Evolutionary conservation across 23 tunicate genomes (phyloP), one percentile per base, ranked within the genome.

Genomic region (Trididemnum clinides): DNA sequence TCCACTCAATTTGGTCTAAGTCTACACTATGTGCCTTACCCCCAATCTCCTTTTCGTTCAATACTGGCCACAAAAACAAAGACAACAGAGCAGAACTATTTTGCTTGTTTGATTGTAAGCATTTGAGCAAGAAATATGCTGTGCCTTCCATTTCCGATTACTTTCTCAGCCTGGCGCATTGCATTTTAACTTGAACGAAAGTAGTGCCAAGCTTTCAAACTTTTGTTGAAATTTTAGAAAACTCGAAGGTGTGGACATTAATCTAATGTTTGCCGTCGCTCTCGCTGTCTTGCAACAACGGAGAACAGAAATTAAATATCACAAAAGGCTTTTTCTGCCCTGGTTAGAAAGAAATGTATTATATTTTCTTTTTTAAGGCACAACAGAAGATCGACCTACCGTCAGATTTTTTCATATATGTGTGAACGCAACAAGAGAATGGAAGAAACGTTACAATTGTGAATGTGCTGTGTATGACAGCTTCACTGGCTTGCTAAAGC

Each of bases 381-480:
- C 69, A 20, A 6, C 69, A 62, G 23, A 10, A 30, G 12, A 18
- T 6, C 20, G 59, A 23, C 58, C 27, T 7, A 36, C 5, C 38
- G 28, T 28, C 23, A 31, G 74, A 25, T 85, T 34, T 35, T 59
- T 85, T 15, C 29, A 74, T 25, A 33, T 85, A n/a, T 85, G 88
- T 35, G 64, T 58, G 39, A 26, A 85, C 36, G 30, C 57, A 23
- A 36, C 10, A 3, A 74, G 32, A 27, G 21, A 7, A 10, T 85
- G 88, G 88, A 69, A n/a, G 59, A 26, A 34, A 34, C 80, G 58
- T 0, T 57, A 44, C n/a, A 78, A 85, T 10, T 85, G 82, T 25
- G 59, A 59, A 59, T 85, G 88, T 35, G 82, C 76, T 34, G 57
- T 50, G 77, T 85, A 85, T 38, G 82, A 85, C 82, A 73, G 81